Base-by-base conservation (phyloP, 2,113 vertebrate species). In the Eleginops maclovinus region DNA sequence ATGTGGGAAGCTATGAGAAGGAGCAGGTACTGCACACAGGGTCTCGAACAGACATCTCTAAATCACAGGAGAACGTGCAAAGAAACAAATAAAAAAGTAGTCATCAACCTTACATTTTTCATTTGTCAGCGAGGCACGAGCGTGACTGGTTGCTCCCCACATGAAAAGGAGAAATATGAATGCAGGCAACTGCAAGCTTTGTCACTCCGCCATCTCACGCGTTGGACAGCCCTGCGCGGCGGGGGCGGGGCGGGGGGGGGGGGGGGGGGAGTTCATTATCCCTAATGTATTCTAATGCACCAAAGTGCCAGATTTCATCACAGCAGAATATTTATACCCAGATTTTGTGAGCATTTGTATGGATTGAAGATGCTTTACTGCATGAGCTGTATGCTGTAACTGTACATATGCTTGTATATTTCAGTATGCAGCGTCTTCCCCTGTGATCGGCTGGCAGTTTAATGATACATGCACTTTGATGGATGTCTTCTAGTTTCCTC, bases 101-200 rank as follows among this genome's bases (percentile, higher is more conserved):
- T 89, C 85, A 75, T 64, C 85, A 63, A 36, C 58, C 70, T 73
- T 43, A 46, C 63, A 75, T 72, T 78, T 87, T 74, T 71, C 83
- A 87, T 89, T 85, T 85, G 81, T 89, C 86, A 84, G 79, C 22
- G 77, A 83, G 88, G 75, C 85, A 66, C 10, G 4, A 72, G 87
- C 72, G 31, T 81, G 87, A 88, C 73, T 21, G 24, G 14, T 54
- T 12, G 24, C 71, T 68, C 50, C 43, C 56, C 53, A 58, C 67
- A 63, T 67, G 74, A 75, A 81, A 59, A 72, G 14, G 41, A 36
- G 15, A 43, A 75, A 82, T 22, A 15, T 19, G 54, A 80, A 82
- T 9, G 47, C 46, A 58, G 56, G 46, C 26, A 72, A 60, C 49
- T 36, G 36, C 61, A 21, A 56, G 73, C 60, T 36, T 62, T 53